A percentile compares a stretch with the other conserved stretches of the same genome.
These are phyloP conservation scores for Muscicapa adusta DNA, from an alignment of 2,113 vertebrate species.

Conservation along the genomic window DNA sequence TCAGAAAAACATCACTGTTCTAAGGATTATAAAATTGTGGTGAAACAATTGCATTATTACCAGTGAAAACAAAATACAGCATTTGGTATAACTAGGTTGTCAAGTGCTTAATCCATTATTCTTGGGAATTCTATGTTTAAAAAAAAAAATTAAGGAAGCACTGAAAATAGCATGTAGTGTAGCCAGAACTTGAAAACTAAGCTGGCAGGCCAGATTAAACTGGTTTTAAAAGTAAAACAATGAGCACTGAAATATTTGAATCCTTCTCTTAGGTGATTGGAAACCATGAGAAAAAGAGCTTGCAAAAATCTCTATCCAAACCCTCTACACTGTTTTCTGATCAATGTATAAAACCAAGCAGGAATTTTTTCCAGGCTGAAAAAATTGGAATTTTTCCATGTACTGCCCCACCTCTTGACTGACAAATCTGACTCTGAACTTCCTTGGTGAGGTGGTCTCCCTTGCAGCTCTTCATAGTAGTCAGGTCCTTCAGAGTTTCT, in stretches of 20 bases:
- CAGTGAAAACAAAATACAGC: neutral
- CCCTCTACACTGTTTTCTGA: neutral
- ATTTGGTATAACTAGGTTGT: neutral
- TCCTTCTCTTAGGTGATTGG: neutral
- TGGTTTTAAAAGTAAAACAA: neutral
- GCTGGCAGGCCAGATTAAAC: neutral
- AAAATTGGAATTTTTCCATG: neutral
- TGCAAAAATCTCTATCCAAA: neutral
- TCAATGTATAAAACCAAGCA: neutral
- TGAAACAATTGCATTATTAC: neutral
- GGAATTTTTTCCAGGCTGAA: neutral
- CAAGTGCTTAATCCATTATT: neutral
- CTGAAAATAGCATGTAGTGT: neutral
- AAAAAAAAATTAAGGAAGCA: neutral
- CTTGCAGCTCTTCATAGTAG: neutral
- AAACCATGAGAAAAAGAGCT: neutral
- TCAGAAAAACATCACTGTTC: neutral
- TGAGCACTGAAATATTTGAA: neutral
- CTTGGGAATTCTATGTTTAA: neutral
- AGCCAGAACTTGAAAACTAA: neutral
- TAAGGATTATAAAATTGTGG: neutral
- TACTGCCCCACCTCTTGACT: neutral
- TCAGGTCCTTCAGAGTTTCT: neutral
- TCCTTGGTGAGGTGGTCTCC: neutral
- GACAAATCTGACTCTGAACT: neutral